These are phyloP conservation scores for Muscidifurax raptorellus DNA, from an alignment of 1,140 invertebrate species.

Conservation along the genomic window DNA sequence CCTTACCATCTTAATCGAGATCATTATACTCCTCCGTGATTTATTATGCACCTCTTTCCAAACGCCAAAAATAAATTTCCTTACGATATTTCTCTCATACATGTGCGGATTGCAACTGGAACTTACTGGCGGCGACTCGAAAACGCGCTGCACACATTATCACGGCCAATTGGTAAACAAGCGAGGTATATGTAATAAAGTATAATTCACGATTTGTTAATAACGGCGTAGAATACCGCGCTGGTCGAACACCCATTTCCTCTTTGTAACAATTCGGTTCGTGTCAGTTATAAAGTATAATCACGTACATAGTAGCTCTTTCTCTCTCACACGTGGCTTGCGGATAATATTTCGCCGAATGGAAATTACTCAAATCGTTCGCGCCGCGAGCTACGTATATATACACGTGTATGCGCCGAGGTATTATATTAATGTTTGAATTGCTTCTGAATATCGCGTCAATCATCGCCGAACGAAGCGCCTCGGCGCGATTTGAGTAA, in stretches of 20 bases:
- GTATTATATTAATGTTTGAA: slow-evolving; percentile 12
- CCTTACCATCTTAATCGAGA: too few species aligned
- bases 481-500: not conserved
- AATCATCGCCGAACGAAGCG: not conserved
- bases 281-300: slow-evolving; percentile 2
- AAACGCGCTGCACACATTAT: too few species aligned
- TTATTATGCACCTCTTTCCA: too few species aligned
- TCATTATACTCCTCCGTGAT: too few species aligned
- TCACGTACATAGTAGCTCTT: not conserved
- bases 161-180: not conserved
- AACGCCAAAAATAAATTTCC: too few species aligned
- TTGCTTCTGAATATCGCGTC: slow-evolving; percentile 23
- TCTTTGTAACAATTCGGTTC: not conserved
- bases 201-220: not conserved
- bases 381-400: too few species aligned
- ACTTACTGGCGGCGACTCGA: not conserved
- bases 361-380: slow-evolving; percentile 7
- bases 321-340: too few species aligned
- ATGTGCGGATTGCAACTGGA: too few species aligned
- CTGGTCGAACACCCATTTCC: not conserved
- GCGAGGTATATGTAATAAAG: not conserved
- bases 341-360: not conserved
- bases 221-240: not conserved
- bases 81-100: too few species aligned
- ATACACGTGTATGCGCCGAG: not conserved